A percentile compares a stretch with the other conserved stretches of the same genome.
Evolutionary conservation across 2,888 invertebrate genomes (phyloP).

Genomic region (Ectobius pallidus): DNA sequence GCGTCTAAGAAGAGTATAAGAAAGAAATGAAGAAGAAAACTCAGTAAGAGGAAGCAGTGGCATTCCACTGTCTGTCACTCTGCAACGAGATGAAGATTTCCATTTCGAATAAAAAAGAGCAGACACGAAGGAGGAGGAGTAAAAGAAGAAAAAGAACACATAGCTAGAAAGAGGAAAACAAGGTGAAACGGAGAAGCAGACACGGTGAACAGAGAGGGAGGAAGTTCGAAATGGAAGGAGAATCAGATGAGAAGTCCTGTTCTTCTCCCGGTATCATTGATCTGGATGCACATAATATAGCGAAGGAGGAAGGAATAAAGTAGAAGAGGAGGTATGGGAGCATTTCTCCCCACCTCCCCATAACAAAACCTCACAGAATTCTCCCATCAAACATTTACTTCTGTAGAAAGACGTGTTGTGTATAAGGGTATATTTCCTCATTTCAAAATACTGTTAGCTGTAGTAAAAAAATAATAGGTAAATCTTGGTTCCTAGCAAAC

Average conservation of each 20-base stretch:
- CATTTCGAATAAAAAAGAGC: neutral
- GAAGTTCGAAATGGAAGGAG: neutral
- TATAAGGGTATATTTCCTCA: neutral
- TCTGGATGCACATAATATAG: neutral
- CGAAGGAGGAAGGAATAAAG: too few relatives aligned
- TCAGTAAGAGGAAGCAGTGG: neutral
- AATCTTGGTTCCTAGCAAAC: too few relatives aligned
- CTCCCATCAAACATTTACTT: slow-evolving; percentile 8
- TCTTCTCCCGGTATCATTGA: neutral
- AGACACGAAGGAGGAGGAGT: neutral
- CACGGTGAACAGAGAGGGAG: neutral
- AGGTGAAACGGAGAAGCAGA: too few relatives aligned
- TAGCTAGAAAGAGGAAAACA: too few relatives aligned
- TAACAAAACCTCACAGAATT: neutral
- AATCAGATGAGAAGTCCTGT: slow-evolving; percentile 2
- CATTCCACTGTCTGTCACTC: neutral
- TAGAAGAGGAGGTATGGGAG: too few relatives aligned
- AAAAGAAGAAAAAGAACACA: too few relatives aligned
- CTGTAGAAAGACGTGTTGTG: too few relatives aligned
- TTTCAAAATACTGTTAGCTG: neutral
- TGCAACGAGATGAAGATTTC: slow-evolving; percentile 1
- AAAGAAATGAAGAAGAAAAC: neutral
- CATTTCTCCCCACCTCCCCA: neutral
- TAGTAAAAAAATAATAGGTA: too few relatives aligned
- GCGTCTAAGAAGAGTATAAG: neutral